A percentile compares a stretch with the other conserved stretches of the same genome.
phyloP scores from a whole-genome alignment of 2,113 vertebrate species.

The Cathartes aura region DNA sequence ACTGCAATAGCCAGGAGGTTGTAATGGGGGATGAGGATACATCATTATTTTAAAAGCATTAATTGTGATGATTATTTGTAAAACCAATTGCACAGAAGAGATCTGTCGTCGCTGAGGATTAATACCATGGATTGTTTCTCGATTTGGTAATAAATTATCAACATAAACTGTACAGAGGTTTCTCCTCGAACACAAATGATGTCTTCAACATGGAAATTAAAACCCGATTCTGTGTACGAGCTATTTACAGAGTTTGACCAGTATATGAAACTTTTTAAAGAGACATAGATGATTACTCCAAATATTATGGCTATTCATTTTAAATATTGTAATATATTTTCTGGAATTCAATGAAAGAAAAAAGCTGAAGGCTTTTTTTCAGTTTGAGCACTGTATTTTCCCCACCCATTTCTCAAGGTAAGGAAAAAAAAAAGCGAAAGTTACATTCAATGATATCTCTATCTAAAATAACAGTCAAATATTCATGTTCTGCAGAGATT shows the following conservation, averaged over 20 bases:
- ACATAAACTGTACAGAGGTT: not conserved
- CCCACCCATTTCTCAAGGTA: not conserved
- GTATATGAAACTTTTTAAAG: not conserved
- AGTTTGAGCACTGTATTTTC: not conserved
- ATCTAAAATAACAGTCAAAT: not conserved
- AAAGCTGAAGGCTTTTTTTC: not conserved
- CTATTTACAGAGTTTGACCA: not conserved
- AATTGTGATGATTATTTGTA: not conserved
- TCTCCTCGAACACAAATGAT: not conserved
- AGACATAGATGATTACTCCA: not conserved
- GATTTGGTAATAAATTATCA: not conserved
- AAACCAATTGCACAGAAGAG: not conserved
- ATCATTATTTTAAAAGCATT: not conserved
- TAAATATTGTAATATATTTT: not conserved
- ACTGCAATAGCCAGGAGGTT: fast-evolving
- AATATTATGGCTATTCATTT: not conserved
- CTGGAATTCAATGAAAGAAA: not conserved
- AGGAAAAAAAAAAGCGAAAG: not conserved
- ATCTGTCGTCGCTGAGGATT: not conserved
- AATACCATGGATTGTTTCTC: not conserved
- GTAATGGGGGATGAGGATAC: not conserved
- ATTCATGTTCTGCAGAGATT: not conserved
- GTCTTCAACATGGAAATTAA: not conserved
- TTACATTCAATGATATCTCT: not conserved
- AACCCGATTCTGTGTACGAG: fast-evolving